phyloP scores from a whole-genome alignment of 30 jellyfish, hydroid and myxozoan species.

The Pseudorhiza aurosa region DNA sequence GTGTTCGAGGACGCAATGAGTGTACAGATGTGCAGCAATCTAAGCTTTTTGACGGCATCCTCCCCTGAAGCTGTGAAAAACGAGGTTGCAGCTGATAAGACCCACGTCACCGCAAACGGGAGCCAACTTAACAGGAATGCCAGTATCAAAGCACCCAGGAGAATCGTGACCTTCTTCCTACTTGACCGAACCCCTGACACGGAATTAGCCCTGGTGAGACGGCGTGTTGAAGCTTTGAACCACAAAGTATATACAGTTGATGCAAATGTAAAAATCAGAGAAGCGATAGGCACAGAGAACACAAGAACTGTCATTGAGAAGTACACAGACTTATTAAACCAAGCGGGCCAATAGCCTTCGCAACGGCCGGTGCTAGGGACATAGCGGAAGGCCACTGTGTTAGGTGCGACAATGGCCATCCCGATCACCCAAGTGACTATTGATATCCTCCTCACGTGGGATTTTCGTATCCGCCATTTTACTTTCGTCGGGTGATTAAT shows the following conservation, averaged over 20 bases:
- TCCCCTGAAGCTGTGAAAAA: slow-evolving; percentile 35
- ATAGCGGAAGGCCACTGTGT: slow-evolving; percentile 66
- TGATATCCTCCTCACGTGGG: slow-evolving; percentile 47
- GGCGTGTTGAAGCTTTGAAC: slow-evolving; percentile 52
- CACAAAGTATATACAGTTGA: slow-evolving; percentile 77
- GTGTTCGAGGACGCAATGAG: slow-evolving; percentile 72
- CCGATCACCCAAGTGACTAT: slow-evolving; percentile 64
- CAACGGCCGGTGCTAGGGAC: slow-evolving; percentile 59
- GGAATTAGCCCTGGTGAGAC: slow-evolving; percentile 30
- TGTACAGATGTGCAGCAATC: slow-evolving; percentile 34
- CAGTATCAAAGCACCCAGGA: slow-evolving; percentile 72
- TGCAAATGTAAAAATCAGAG: slow-evolving; percentile 74
- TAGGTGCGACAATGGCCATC: slow-evolving; percentile 65
- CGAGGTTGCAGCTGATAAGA: slow-evolving; percentile 69
- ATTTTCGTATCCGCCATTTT: slow-evolving; percentile 58
- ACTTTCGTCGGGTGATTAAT: slow-evolving; percentile 81
- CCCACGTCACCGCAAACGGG: slow-evolving; percentile 83
- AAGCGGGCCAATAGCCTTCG: slow-evolving; percentile 80
- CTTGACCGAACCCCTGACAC: slow-evolving; percentile 48
- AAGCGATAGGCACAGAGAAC: slow-evolving; percentile 56
- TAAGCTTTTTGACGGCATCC: slow-evolving; percentile 24
- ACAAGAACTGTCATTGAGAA: slow-evolving; percentile 62
- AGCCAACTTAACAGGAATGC: slow-evolving; percentile 75
- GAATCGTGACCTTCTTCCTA: slow-evolving; percentile 55
- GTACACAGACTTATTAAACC: slow-evolving; percentile 48